Evolutionary conservation across 2,797 vertebrate genomes (phyloP), one percentile per base, ranked within the genome.

Genomic region (Scomberomorus guttatus): DNA sequence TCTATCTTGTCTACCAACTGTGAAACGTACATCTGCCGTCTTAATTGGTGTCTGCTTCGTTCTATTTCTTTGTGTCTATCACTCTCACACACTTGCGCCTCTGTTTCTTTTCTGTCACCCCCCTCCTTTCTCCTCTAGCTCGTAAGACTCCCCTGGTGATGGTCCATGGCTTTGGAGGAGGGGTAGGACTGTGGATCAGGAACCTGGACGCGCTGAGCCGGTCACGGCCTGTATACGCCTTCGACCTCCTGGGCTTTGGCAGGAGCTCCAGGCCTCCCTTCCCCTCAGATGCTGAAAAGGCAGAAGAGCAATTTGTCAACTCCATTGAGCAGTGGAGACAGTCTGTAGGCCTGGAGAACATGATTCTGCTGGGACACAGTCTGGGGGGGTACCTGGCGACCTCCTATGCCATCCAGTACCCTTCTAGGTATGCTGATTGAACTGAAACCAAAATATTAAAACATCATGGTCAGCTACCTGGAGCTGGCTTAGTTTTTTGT

Each of bases 101-200:
- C n/a, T 25, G 1, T 69, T 5, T 68, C n/a, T 56, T 63, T 50
- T 48, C 17, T 50, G 0, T 32, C 44, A 24, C 42, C 17, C 17
- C 34, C 60, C 20, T 39, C 58, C 14, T 32, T 54, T 51, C 25
- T 24, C 9, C 20, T 59, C 9, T 6, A 94, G 94, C 72, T 4
- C 6, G 75, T 14, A 95, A 93, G 80, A 97, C 96, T 3, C 97
- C 97, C 0, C 88, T 98, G 67, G 97, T 98, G 84, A 96, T 98
- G 96, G 95, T 98, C 34, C 97, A 98, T 0, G 97, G 97, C 29
- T 98, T 98, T 39, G 97, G 97, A 51, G 97, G 97, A 3, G 97
- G 97, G 0, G 95, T 98, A 0, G 97, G 97, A 5, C 94, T 98
- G 42, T 98, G 97, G 97, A 94, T 98, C 88, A 95, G 96, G 79